phyloP scores from a whole-genome alignment of 92 coral and sea anemone genomes.

The Paramuricea clavata region DNA sequence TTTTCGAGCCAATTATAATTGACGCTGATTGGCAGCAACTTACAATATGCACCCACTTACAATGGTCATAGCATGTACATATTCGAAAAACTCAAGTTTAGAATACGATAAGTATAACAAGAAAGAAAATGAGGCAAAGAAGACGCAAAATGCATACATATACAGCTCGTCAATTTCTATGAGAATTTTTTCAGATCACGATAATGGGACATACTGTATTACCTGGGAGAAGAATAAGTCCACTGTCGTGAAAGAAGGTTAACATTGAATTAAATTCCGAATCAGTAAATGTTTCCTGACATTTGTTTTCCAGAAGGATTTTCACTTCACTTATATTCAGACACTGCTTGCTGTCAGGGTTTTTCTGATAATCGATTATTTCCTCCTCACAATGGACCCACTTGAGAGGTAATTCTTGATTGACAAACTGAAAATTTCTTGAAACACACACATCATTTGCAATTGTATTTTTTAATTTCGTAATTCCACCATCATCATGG shows the following conservation, averaged over 20 bases:
- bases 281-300: conserved; percentile 28
- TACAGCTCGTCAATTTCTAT: too few species aligned
- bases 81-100: too few species aligned
- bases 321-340: conserved; percentile 43
- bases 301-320: conserved; percentile 19
- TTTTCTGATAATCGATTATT: conserved; percentile 41
- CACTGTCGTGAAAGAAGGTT: conserved; percentile 76
- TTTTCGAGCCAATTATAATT: too few species aligned
- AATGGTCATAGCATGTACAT: too few species aligned
- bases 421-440: conserved; percentile 5
- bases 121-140: too few species aligned
- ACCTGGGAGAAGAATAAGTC: conserved; percentile 79
- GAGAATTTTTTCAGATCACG: too few species aligned
- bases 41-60: too few species aligned
- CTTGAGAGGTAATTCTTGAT: conserved; percentile 63
- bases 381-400: conserved; percentile 82
- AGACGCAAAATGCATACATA: too few species aligned
- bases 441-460: conserved; percentile 62
- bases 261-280: conserved; percentile 72
- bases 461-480: conserved; percentile 49
- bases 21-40: too few species aligned
- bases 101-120: too few species aligned
- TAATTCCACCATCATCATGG: conserved; percentile 39
- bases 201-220: too few species aligned
- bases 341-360: conserved; percentile 44